Conservation (phyloP, 2,797 vertebrate genomes). For the Oreochromis grahami region DNA sequence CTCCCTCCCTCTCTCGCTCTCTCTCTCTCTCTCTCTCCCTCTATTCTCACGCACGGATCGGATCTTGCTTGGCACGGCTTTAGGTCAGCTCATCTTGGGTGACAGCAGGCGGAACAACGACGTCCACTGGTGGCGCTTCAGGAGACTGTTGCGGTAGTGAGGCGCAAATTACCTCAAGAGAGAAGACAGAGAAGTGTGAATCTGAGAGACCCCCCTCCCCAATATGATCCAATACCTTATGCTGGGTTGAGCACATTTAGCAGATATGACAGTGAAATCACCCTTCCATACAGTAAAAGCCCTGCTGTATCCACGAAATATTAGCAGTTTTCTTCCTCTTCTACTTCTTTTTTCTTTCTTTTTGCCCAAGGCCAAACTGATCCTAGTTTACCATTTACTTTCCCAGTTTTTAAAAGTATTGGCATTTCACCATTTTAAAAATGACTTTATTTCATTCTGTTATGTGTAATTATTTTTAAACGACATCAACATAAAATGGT, state of each 20-base stretch:
- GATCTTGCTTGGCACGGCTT: constrained; percentile 69
- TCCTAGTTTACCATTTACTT: not conserved
- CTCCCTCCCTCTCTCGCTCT: constrained; percentile 7
- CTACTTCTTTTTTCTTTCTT: not conserved
- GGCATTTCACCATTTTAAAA: not conserved
- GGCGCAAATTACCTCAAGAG: not conserved
- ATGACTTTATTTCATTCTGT: not conserved
- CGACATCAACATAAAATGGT: not conserved
- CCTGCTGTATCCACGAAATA: not conserved
- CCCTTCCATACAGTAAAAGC: not conserved
- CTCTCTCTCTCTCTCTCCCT: not conserved
- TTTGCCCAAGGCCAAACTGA: not conserved
- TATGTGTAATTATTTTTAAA: not conserved
- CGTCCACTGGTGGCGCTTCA: constrained; percentile 84
- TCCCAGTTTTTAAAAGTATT: not conserved
- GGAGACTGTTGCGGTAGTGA: not conserved
- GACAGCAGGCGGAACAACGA: constrained; percentile 82
- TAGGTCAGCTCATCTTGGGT: constrained; percentile 80
- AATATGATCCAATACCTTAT: not conserved
- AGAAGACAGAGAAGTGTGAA: not conserved
- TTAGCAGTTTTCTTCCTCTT: not conserved
- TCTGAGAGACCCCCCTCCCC: not conserved
- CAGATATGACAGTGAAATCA: not conserved
- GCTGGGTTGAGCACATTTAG: not conserved
- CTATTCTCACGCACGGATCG: constrained; percentile 29